Conservation (phyloP, 2,888 invertebrate species). For the Quadroppia sp. region DNA sequence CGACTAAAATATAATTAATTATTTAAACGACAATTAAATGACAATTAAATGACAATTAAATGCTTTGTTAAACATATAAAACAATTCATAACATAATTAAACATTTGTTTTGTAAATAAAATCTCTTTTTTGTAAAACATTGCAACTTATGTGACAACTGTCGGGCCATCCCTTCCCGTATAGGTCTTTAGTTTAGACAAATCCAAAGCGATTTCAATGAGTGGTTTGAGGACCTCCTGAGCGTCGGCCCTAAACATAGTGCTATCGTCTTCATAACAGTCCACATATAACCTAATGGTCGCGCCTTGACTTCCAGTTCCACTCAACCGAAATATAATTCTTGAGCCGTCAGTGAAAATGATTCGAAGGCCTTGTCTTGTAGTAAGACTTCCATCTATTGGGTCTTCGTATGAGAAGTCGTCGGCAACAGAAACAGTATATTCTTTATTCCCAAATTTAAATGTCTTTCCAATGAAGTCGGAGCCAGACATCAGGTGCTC, state of each 20-base stretch:
- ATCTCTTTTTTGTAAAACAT: too few relatives aligned
- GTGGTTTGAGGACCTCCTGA: conserved; percentile 71
- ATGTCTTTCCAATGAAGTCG: conserved; percentile 54
- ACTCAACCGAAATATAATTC: conserved; percentile 87
- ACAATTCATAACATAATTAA: too few relatives aligned
- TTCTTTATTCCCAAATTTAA: conserved; percentile 56
- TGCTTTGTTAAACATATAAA: too few relatives aligned
- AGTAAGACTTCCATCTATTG: conserved; percentile 83
- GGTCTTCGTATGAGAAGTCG: conserved; percentile 93
- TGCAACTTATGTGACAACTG: conserved; percentile 77
- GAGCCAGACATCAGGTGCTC: conserved; percentile 65
- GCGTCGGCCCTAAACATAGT: conserved; percentile 53
- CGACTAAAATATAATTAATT: too few relatives aligned
- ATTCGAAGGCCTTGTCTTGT: conserved; percentile 92
- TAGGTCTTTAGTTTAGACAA: conserved; percentile 74
- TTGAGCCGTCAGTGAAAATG: conserved; percentile 88
- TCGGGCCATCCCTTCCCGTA: conserved; percentile 85
- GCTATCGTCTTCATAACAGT: conserved; percentile 75
- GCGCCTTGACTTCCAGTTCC: conserved; percentile 98
- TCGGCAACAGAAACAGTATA: conserved; percentile 77
- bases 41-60: not conserved
- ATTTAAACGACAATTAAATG: too few relatives aligned
- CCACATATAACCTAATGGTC: conserved; percentile 91
- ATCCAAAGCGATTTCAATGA: conserved; percentile 79
- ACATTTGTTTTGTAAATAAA: too few relatives aligned